Conservation (phyloP, 2,888 invertebrate species). For the Chymomyza fuscimana region DNA sequence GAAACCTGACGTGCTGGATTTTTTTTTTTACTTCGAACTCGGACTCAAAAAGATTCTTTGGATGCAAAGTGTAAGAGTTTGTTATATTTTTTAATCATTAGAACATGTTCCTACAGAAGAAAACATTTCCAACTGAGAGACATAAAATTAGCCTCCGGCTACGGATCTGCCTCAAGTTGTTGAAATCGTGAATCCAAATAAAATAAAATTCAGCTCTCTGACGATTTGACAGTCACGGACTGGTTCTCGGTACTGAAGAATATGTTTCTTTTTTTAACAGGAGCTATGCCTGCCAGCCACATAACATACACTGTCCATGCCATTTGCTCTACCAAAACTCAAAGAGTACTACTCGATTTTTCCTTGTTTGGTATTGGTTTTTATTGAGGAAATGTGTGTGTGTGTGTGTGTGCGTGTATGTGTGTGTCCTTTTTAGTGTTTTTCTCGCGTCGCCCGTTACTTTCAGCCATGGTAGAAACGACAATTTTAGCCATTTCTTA, state of each 20-base stretch:
- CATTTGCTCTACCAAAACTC: not conserved
- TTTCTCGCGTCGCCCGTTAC: not conserved
- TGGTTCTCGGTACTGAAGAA: not conserved
- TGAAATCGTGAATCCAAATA: no score
- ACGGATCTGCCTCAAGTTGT: no score
- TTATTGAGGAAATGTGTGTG: not conserved
- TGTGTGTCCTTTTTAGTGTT: not conserved
- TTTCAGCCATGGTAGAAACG: not conserved
- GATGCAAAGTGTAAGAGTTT: no score
- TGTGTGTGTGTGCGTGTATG: no score
- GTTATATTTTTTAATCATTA: no score
- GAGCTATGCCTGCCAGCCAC: not conserved
- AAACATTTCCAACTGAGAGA: no score
- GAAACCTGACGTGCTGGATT: no score
- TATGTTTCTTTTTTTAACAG: no score
- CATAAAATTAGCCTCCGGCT: no score
- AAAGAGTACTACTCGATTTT: not conserved
- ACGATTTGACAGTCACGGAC: not conserved
- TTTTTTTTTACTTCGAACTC: no score
- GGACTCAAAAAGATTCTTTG: no score
- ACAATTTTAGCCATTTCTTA: not conserved
- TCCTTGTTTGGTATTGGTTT: not conserved
- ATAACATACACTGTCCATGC: not conserved
- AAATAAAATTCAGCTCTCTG: not conserved
- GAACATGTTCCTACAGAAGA: no score